Conservation (phyloP, 2,113 vertebrate species). For the Cariama cristata region DNA sequence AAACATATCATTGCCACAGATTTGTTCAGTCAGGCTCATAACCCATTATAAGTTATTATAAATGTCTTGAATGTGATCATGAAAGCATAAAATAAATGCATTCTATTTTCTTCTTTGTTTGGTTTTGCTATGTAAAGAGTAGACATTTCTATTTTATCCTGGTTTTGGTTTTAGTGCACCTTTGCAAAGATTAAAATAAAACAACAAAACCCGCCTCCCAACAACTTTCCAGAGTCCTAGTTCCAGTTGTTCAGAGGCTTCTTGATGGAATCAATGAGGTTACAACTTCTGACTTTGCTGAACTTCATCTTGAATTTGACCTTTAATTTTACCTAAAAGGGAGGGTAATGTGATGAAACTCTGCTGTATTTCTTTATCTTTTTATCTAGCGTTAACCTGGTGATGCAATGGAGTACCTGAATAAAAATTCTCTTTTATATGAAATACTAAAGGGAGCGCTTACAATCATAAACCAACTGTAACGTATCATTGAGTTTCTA, state of each 20-base stretch:
- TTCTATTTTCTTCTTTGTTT: not conserved
- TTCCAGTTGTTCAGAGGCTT: not conserved
- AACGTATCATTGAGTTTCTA: not conserved
- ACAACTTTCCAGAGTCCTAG: not conserved
- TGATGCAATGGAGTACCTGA: not conserved
- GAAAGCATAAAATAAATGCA: not conserved
- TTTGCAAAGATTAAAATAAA: not conserved
- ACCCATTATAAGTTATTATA: not conserved
- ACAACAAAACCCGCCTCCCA: not conserved
- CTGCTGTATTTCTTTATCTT: not conserved
- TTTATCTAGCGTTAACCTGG: not conserved
- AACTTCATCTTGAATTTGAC: not conserved
- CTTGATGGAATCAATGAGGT: not conserved
- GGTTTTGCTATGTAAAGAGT: not conserved
- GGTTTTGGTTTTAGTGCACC: not conserved
- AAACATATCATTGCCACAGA: not conserved
- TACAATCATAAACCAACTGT: not conserved
- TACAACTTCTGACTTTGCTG: not conserved
- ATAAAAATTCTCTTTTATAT: not conserved
- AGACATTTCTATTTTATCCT: not conserved
- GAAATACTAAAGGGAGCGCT: not conserved
- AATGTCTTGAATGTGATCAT: not conserved
- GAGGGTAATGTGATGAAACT: not conserved
- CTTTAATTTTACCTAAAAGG: not conserved
- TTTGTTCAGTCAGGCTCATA: not conserved